A percentile compares a stretch with the other conserved stretches of the same genome.
Evolutionary conservation across 2,797 vertebrate genomes (phyloP).

Genomic region (Parotocinclus haroldoi): DNA sequence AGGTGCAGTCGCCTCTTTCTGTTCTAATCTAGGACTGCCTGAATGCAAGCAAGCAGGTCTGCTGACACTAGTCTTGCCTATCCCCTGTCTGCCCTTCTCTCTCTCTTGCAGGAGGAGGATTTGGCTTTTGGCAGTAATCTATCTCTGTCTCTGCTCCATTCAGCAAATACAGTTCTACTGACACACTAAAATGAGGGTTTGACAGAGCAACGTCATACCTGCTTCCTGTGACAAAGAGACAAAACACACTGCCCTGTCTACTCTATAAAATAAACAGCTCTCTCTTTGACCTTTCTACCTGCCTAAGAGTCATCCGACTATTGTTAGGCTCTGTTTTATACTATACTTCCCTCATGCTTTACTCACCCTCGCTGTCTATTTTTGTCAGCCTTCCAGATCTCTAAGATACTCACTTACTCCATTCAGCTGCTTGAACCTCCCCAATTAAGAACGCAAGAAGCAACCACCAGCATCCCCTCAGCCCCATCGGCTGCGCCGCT

Average conservation of each 20-base stretch:
- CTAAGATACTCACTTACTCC: conserved; percentile 57
- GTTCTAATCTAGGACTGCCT: neutral
- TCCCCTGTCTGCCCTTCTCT: neutral
- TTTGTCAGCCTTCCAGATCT: too few species aligned
- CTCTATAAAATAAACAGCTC: conserved; percentile 4
- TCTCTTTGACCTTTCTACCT: conserved; percentile 5
- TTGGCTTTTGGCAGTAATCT: neutral
- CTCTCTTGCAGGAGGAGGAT: conserved; percentile 26
- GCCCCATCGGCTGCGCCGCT: conserved; percentile 35
- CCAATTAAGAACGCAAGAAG: conserved; percentile 82
- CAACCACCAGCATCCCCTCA: conserved; percentile 56
- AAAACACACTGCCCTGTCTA: conserved; percentile 30
- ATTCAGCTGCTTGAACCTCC: conserved; percentile 75
- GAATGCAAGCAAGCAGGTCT: neutral
- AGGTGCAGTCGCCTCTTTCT: conserved; percentile 1
- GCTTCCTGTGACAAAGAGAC: conserved; percentile 50
- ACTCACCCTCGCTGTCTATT: too few species aligned
- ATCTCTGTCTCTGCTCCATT: neutral
- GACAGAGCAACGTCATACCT: conserved; percentile 55
- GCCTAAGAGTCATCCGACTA: too few species aligned
- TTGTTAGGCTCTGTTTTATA: too few species aligned
- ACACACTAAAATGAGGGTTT: conserved; percentile 49
- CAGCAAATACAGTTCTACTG: conserved; percentile 37
- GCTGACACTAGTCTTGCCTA: too few species aligned
- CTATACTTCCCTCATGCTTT: too few species aligned